Evolutionary conservation across 2,888 invertebrate genomes (phyloP), one percentile per base, ranked within the genome.

Genomic region (Galerucella calmariensis): DNA sequence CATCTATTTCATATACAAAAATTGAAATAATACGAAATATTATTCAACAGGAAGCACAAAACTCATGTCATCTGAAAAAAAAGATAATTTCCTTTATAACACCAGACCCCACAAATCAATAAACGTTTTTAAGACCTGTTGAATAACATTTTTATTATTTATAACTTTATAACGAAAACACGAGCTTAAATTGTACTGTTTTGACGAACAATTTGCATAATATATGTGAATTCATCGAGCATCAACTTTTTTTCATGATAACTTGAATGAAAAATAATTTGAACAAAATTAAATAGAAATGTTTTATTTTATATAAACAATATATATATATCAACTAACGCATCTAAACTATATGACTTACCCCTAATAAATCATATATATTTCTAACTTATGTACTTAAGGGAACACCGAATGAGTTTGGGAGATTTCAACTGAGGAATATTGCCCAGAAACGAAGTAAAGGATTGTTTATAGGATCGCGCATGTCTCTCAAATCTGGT

Each of bases 391-490:
- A 66, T 51, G 24, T 71, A 69, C 61, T 75, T 66, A 51, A 56
- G 71, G 58, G 67, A 69, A 69, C 67, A 51, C 70, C 78, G 74
- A 77, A 75, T 74, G 79, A 78, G 77, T 74, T 78, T 73, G 69
- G 63, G 12, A 73, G 78, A 75, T 76, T 77, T 80, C 79, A 71
- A 78, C 79, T 74, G 79, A 76, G 74, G 80, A 80, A 80, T 80
- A 79, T 77, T 74, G 78, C 77, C 70, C 69, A 71, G 75, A 77
- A 76, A 77, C 75, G 78, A 78, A 79, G 79, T 78, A 75, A 74
- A 72, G 78, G 79, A 78, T 81, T 81, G 80, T 82, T 81, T 82
- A 81, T 80, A 78, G 68, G 72, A 75, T 73, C 48, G 78, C 79
- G 80, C 81, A 79, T 69, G 79, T 77, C 72, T 68, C 56, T 48